These are phyloP conservation scores for Alviniconcha marisindica DNA, from an alignment of 1,140 invertebrate species.

Conservation along the genomic window DNA sequence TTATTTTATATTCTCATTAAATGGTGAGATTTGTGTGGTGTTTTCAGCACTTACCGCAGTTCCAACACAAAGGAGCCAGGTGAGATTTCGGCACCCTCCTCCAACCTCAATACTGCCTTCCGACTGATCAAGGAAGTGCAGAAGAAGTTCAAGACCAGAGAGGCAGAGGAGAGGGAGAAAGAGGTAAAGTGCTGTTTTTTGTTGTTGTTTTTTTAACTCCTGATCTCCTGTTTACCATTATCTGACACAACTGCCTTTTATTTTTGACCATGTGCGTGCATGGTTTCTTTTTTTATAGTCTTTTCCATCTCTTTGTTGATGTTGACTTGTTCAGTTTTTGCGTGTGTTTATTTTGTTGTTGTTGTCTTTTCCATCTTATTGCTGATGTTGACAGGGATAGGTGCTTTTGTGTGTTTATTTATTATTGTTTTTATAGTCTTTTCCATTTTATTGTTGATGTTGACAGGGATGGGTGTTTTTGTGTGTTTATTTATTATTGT, in stretches of 20 bases:
- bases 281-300: slow-evolving; percentile 8
- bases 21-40: too few species aligned
- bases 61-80: slow-evolving; percentile 99
- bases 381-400: too few species aligned
- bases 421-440: too few species aligned
- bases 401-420: too few species aligned
- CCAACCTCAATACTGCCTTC: slow-evolving; percentile 97
- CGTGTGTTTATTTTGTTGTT: too few species aligned
- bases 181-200: slow-evolving; percentile 79
- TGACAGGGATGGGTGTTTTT: too few species aligned
- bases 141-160: slow-evolving; percentile 98
- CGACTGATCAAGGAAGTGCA: slow-evolving; percentile 99
- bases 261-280: too few species aligned
- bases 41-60: slow-evolving; percentile 94
- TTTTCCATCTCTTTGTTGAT: neutral
- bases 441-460: too few species aligned
- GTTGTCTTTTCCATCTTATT: too few species aligned
- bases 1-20: neutral
- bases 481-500: too few species aligned
- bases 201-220: neutral
- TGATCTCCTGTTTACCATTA: too few species aligned
- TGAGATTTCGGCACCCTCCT: slow-evolving; percentile 94
- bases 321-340: too few species aligned
- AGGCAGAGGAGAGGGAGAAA: slow-evolving; percentile 98
- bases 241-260: neutral